A percentile compares a stretch with the other conserved stretches of the same genome.
These are phyloP conservation scores for Arenaria interpres DNA, from an alignment of 2,113 vertebrate genomes.

Conservation along the genomic window DNA sequence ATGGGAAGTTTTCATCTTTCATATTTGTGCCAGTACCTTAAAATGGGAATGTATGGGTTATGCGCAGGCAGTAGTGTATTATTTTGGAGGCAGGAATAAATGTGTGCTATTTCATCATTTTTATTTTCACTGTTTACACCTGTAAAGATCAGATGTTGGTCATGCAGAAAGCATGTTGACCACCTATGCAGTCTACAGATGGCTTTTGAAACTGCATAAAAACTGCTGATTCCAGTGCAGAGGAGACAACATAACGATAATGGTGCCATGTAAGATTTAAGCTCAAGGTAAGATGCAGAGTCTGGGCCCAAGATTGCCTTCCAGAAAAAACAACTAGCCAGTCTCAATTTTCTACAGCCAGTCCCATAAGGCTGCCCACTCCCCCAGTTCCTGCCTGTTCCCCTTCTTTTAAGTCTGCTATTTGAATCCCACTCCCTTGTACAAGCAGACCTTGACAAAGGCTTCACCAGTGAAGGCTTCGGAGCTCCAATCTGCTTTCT, in stretches of 20 bases:
- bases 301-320: not conserved
- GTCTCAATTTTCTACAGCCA: not conserved
- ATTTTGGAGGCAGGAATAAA: not conserved
- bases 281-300: not conserved
- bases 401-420: not conserved
- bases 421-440: not conserved
- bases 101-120: not conserved
- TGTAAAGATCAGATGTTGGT: not conserved
- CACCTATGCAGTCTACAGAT: not conserved
- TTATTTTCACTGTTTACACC: not conserved
- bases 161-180: not conserved
- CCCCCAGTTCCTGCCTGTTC: not conserved
- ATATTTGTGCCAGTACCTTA: not conserved
- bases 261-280: not conserved
- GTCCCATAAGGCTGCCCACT: not conserved
- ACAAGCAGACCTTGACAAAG: not conserved
- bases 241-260: not conserved
- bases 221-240: not conserved
- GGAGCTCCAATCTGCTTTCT: not conserved
- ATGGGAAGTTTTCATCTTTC: not conserved
- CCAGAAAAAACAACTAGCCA: not conserved
- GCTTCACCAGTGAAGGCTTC: not conserved
- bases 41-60: not conserved
- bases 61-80: not conserved
- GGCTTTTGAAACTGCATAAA: not conserved